Percentiles rank a stretch among this genome's conserved stretches.
These are phyloP conservation scores for Coleophora flavipennella DNA, from an alignment of 2,888 invertebrate species.

Conservation along the genomic window DNA sequence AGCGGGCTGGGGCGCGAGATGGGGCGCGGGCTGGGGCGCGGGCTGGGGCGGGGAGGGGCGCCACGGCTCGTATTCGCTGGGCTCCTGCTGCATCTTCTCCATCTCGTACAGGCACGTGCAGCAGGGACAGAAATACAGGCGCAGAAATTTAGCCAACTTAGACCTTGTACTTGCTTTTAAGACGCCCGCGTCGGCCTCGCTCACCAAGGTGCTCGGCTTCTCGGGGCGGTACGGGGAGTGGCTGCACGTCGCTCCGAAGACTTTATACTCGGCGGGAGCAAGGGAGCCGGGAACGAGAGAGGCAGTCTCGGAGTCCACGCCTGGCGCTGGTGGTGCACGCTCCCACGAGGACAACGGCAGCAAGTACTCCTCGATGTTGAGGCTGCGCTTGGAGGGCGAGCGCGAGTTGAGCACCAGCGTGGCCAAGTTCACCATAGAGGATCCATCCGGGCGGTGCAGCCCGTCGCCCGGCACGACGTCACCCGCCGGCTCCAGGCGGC, in stretches of 20 bases:
- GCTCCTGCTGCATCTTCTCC: slow-evolving; percentile 43
- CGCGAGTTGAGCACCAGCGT: slow-evolving; percentile 61
- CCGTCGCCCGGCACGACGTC: slow-evolving; percentile 69
- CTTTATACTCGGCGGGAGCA: not conserved
- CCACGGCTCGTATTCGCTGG: slow-evolving; percentile 15
- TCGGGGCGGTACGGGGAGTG: too few relatives aligned
- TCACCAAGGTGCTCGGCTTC: not conserved
- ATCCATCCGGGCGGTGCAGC: slow-evolving; percentile 68
- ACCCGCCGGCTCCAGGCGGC: slow-evolving; percentile 36
- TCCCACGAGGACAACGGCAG: slow-evolving; percentile 74
- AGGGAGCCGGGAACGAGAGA: not conserved
- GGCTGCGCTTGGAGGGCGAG: slow-evolving; percentile 42
- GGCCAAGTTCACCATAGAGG: slow-evolving; percentile 72
- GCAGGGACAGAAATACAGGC: slow-evolving; percentile 61
- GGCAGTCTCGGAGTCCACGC: not conserved
- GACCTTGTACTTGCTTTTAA: slow-evolving; percentile 36
- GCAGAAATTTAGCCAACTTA: slow-evolving; percentile 50
- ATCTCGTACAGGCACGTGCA: slow-evolving; percentile 56
- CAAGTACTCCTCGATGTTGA: slow-evolving; percentile 60
- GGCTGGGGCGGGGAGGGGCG: not conserved
- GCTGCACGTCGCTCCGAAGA: too few relatives aligned
- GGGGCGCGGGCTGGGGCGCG: not conserved
- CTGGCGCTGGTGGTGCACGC: slow-evolving; percentile 17
- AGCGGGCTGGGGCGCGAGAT: not conserved
- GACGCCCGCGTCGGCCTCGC: slow-evolving; percentile 20